phyloP scores from a whole-genome alignment of 2,888 invertebrate genomes.

The Tetropium fuscum region DNA sequence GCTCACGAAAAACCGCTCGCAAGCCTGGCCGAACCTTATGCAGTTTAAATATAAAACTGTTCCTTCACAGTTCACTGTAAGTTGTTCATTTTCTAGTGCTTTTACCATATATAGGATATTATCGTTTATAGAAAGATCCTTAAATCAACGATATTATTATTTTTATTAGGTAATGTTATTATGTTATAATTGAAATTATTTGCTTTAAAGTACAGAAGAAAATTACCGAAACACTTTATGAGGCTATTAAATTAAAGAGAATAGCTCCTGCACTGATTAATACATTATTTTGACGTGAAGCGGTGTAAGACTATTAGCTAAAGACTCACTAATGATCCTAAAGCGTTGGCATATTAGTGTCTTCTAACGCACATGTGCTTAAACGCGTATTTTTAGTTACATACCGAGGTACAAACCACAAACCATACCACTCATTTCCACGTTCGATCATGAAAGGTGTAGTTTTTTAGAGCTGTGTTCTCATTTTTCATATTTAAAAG shows the following conservation, averaged over 20 bases:
- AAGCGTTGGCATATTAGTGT: slow-evolving; percentile 60
- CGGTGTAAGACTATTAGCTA: slow-evolving; percentile 66
- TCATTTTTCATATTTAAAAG: slow-evolving; percentile 46
- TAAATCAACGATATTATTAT: too few species aligned
- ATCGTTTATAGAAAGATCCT: too few species aligned
- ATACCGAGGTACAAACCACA: slow-evolving; percentile 51
- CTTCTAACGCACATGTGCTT: slow-evolving; percentile 51
- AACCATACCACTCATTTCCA: slow-evolving; percentile 47
- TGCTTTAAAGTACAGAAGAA: slow-evolving; percentile 9
- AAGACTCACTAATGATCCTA: slow-evolving; percentile 59
- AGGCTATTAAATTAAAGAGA: slow-evolving; percentile 22
- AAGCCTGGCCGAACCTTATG: too few species aligned
- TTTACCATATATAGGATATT: too few species aligned
- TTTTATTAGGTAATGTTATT: too few species aligned
- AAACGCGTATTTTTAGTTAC: slow-evolving; percentile 50
- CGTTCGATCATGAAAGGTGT: slow-evolving; percentile 37
- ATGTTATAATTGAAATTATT: slow-evolving; percentile 18
- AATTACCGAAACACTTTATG: slow-evolving; percentile 15
- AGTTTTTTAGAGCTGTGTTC: slow-evolving; percentile 39
- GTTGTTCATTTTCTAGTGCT: too few species aligned
- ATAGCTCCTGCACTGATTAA: slow-evolving; percentile 58
- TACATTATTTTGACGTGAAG: slow-evolving; percentile 66
- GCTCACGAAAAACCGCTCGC: too few species aligned
- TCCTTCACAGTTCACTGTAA: too few species aligned
- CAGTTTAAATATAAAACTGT: too few species aligned